phyloP scores from a whole-genome alignment of 2,113 vertebrate genomes.

The Hystrix cristata region DNA sequence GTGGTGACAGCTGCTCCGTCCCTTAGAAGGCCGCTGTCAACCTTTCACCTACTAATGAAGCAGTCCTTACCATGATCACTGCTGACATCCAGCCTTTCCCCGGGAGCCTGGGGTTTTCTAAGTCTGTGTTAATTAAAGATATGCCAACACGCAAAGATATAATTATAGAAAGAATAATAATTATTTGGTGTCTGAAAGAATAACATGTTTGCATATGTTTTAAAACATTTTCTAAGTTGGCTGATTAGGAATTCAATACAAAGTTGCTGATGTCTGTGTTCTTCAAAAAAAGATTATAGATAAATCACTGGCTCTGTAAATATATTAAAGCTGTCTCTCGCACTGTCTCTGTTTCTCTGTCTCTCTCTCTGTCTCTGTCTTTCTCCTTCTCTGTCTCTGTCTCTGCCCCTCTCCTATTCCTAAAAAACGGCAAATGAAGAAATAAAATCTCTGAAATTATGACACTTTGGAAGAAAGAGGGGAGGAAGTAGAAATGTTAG shows the following conservation, averaged over 20 bases:
- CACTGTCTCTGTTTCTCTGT: not conserved
- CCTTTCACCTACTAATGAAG: not conserved
- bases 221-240: conserved; percentile 41
- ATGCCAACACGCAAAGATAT: not conserved
- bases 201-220: not conserved
- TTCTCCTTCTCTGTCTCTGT: not conserved
- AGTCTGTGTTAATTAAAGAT: conserved; percentile 40
- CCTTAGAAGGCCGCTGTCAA: not conserved
- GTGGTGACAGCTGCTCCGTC: not conserved
- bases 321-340: not conserved
- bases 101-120: not conserved
- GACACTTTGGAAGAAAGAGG: not conserved
- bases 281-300: conserved; percentile 33
- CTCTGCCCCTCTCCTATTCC: not conserved
- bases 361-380: not conserved
- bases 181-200: conserved; percentile 61
- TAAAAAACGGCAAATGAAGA: conserved; percentile 28
- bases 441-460: conserved; percentile 31
- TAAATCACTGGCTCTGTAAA: not conserved
- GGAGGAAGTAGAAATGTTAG: conserved; percentile 46
- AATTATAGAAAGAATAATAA: conserved; percentile 69
- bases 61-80: not conserved
- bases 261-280: conserved; percentile 36
- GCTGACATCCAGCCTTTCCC: not conserved
- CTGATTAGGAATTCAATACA: conserved; percentile 37